Evolutionary conservation across 2,113 vertebrate genomes (phyloP).

Genomic region (Regulus satrapa): DNA sequence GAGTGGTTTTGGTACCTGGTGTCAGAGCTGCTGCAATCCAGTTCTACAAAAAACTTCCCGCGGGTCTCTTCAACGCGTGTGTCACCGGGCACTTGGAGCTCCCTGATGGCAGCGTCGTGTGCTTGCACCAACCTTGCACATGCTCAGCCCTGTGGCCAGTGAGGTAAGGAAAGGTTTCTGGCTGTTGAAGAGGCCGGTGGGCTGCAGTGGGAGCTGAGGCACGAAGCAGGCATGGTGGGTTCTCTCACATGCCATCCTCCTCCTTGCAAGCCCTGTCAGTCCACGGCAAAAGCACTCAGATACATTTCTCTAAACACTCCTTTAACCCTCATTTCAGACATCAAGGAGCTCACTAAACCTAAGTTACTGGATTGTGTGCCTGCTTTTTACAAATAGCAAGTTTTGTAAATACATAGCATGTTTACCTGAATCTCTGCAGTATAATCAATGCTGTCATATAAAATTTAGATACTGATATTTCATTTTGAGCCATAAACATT

Average conservation of each 20-base stretch:
- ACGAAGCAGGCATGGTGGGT: too few species aligned
- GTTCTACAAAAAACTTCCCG: fast-evolving
- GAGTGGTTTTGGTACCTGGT: background rate
- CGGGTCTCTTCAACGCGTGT: background rate
- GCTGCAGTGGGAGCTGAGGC: background rate
- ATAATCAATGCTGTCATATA: background rate
- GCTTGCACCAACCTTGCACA: background rate
- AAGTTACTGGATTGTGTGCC: background rate
- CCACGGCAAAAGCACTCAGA: background rate
- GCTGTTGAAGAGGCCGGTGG: background rate
- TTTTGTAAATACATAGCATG: background rate
- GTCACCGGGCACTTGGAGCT: too few species aligned
- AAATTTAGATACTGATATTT: background rate
- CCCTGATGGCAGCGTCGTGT: fast-evolving
- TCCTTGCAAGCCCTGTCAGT: background rate
- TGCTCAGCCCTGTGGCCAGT: fast-evolving
- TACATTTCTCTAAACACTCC: background rate
- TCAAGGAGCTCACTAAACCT: background rate
- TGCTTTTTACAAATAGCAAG: background rate
- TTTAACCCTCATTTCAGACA: background rate
- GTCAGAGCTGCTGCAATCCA: background rate
- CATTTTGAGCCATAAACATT: background rate
- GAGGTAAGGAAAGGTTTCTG: background rate
- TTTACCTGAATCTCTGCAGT: background rate
- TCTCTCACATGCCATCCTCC: background rate